Percentiles rank a stretch among this genome's conserved stretches.
Evolutionary conservation across 2,797 vertebrate genomes (phyloP).

Genomic region (Enteromius fasciolatus): DNA sequence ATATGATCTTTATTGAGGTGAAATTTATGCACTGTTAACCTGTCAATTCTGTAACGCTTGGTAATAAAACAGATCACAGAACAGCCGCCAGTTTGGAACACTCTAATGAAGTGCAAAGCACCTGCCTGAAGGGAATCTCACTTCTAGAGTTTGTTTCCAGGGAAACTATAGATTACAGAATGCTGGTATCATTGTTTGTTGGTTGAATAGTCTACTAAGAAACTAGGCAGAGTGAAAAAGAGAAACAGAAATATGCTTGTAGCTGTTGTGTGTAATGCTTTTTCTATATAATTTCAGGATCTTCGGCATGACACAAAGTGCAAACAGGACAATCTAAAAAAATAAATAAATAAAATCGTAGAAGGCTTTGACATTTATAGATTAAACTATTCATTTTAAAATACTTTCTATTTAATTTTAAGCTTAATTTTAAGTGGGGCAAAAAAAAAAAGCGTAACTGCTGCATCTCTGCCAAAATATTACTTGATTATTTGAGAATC

Average conservation of each 20-base stretch:
- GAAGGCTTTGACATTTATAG: neutral
- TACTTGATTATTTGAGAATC: neutral
- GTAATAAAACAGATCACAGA: slow-evolving; percentile 24
- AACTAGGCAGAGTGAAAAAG: neutral
- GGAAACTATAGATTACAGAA: slow-evolving; percentile 38
- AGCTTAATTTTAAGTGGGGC: no score
- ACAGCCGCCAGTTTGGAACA: slow-evolving; percentile 23
- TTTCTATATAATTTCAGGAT: neutral
- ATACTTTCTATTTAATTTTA: neutral
- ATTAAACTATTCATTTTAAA: neutral
- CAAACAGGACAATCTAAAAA: neutral
- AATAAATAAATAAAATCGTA: neutral
- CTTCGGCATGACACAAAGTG: neutral
- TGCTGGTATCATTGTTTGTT: slow-evolving; percentile 17
- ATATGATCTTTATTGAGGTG: slow-evolving; percentile 29
- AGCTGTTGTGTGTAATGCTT: neutral
- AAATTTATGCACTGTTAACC: slow-evolving; percentile 30
- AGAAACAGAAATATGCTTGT: neutral
- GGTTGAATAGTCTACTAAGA: neutral
- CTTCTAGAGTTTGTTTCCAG: slow-evolving; percentile 27
- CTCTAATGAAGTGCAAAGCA: slow-evolving; percentile 41
- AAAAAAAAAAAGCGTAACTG: neutral
- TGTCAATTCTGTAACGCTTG: slow-evolving; percentile 30
- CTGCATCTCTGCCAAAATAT: neutral
- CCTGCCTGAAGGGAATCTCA: slow-evolving; percentile 37